Percentiles rank a stretch among this genome's conserved stretches.
Conservation (phyloP, 2,797 vertebrate species). For the Epinephelus awoara region DNA sequence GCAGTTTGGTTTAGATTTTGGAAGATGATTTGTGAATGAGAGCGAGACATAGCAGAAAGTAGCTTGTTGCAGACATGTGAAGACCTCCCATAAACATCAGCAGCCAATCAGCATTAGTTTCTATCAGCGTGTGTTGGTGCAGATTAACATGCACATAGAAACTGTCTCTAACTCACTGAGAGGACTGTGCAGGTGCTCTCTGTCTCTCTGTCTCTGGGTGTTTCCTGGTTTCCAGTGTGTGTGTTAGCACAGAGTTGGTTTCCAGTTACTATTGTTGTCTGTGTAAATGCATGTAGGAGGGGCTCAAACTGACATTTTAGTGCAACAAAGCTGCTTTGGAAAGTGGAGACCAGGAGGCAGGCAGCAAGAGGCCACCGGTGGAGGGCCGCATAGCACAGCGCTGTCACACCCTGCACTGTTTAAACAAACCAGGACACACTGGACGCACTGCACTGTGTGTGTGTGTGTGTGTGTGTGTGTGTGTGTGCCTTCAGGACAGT, state of each 20-base stretch:
- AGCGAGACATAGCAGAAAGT: too few relatives aligned
- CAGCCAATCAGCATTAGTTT: neutral
- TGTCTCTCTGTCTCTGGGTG: neutral
- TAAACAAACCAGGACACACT: slow-evolving; percentile 29
- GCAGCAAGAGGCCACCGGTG: slow-evolving; percentile 41
- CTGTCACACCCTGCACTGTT: slow-evolving; percentile 59
- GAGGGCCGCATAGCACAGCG: slow-evolving; percentile 55
- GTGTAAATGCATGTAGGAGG: slow-evolving; percentile 74
- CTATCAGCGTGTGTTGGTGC: neutral
- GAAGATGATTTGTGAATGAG: too few relatives aligned
- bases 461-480: slow-evolving; percentile 2
- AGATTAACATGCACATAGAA: neutral
- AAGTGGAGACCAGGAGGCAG: slow-evolving; percentile 53
- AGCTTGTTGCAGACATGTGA: too few relatives aligned
- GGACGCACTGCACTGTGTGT: neutral
- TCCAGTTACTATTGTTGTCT: slow-evolving; percentile 78
- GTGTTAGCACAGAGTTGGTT: slow-evolving; percentile 47
- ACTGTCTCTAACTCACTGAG: neutral
- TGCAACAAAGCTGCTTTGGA: slow-evolving; percentile 76
- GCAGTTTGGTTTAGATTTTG: too few relatives aligned
- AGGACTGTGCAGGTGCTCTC: slow-evolving; percentile 29
- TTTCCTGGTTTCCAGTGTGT: slow-evolving; percentile 10
- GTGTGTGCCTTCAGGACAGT: slow-evolving; percentile 26
- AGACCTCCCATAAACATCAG: too few relatives aligned
- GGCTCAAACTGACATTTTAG: slow-evolving; percentile 69